Base-by-base conservation (phyloP, 2,797 vertebrate species). In the Parotocinclus haroldoi region DNA sequence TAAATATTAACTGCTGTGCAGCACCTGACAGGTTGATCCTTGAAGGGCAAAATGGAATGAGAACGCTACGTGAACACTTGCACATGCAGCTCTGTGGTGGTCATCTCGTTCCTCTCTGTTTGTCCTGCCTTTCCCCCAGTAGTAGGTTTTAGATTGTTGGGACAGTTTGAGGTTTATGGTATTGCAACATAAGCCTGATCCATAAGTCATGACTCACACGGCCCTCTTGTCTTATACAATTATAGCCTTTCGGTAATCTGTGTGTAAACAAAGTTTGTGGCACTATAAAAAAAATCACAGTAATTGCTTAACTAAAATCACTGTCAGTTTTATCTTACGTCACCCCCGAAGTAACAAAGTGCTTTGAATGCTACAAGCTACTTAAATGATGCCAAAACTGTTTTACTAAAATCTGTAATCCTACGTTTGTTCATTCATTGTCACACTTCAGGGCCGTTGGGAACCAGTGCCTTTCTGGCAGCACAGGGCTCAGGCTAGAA, bases 21-120 rank as follows among this genome's bases (percentile, higher is more conserved):
- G 59, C 53, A 63, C 50, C 57, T 71, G 57, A 68, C 56, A 27
- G 57, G 66, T 66, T 69, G 55, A 66, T 77, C 38, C 66, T 74
- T 74, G 66, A 63, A 44, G 56, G 48, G 27, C 5, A 5, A 27
- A 27, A 27, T 27, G 27, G 27, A 27, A 27, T 5, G 27, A 27
- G 27, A 27, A 27, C 27, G 27, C 27, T 27, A 40, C 38, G 45
- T 74, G 61, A 52, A 9, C 36, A 45, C 66, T 58, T 61, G 37
- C 62, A 51, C 58, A 11, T 58, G 14, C 12, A 16, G 60, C 48
- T 63, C 63, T 58, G 55, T 7, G 55, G 59, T 63, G 55, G 70
- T 66, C 63, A 37, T 46, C 40, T 42, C 40, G 5, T 42, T 42
- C 40, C 9, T 8, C 1, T 42, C 3, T 11, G 9, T 7, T 42